A percentile compares a stretch with the other conserved stretches of the same genome.
phyloP scores from a whole-genome alignment of 2,888 invertebrate genomes.

The Drosophila pseudotalamancana region DNA sequence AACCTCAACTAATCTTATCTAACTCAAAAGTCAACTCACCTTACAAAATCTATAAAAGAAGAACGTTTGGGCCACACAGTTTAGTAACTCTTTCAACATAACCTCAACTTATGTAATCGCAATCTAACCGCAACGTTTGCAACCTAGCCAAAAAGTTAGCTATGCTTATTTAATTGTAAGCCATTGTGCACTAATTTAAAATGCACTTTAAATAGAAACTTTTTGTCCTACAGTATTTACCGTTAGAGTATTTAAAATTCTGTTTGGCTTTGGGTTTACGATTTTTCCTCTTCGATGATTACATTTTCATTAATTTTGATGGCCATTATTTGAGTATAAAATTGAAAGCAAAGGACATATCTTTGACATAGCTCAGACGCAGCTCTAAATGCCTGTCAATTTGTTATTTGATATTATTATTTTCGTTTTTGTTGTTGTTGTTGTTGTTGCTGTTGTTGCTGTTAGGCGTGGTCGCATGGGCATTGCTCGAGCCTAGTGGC shows the following conservation, averaged over 20 bases:
- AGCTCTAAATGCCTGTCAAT: constrained; percentile 49
- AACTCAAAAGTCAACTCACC: no score
- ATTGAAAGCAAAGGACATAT: constrained; percentile 21
- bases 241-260: neutral
- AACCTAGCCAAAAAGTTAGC: neutral
- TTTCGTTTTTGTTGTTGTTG: constrained; percentile 17
- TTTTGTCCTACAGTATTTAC: neutral
- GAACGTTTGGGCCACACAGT: no score
- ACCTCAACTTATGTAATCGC: neutral
- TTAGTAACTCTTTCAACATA: neutral
- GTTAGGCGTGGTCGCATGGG: constrained; percentile 62
- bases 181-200: no score
- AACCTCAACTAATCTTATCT: neutral
- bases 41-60: no score
- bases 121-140: neutral
- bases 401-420: constrained; percentile 37
- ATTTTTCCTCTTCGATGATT: constrained; percentile 7
- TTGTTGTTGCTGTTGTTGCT: constrained; percentile 9
- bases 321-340: constrained; percentile 16
- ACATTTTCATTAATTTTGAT: constrained; percentile 27
- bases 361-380: constrained; percentile 23
- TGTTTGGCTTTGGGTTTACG: neutral
- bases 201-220: no score
- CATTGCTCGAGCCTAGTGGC: constrained; percentile 60
- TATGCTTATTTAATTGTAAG: no score